Percentiles rank a stretch among this genome's conserved stretches.
phyloP scores from a whole-genome alignment of 2,888 invertebrate genomes.

The Pseudococcus jackbeardsleyi region DNA sequence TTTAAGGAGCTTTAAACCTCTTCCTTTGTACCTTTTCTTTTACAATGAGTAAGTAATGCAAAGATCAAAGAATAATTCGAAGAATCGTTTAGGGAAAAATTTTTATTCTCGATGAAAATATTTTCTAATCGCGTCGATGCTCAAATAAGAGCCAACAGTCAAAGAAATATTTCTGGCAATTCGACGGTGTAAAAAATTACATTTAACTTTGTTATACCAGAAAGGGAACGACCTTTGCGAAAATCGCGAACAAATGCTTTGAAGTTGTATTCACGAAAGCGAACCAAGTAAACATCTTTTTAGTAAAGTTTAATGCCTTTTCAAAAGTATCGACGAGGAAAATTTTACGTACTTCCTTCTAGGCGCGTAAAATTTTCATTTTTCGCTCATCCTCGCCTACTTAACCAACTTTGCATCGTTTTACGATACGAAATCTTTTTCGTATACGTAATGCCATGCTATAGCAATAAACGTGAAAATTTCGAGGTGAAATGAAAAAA shows the following conservation, averaged over 20 bases:
- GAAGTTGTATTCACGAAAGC: background rate
- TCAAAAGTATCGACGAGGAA: background rate
- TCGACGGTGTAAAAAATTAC: background rate
- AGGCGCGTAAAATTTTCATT: slow-evolving; percentile 9
- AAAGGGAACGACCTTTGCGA: background rate
- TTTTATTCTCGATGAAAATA: background rate
- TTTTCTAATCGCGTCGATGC: background rate
- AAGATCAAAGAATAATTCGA: background rate
- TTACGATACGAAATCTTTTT: background rate
- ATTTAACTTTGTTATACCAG: background rate
- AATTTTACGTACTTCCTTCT: background rate
- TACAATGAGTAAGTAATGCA: background rate
- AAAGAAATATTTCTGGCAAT: background rate
- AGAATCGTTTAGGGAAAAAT: background rate
- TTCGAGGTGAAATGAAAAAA: background rate
- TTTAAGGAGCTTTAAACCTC: too few relatives aligned
- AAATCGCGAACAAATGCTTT: background rate
- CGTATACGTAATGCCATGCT: background rate
- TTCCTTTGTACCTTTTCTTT: background rate
- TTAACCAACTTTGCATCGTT: background rate
- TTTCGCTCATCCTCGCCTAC: background rate
- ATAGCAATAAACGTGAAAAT: background rate
- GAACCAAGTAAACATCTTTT: background rate
- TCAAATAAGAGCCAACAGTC: background rate
- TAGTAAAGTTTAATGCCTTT: slow-evolving; percentile 25